A percentile compares a stretch with the other conserved stretches of the same genome.
phyloP scores from a whole-genome alignment of 2,888 invertebrate genomes.

The Orthosia cruda region DNA sequence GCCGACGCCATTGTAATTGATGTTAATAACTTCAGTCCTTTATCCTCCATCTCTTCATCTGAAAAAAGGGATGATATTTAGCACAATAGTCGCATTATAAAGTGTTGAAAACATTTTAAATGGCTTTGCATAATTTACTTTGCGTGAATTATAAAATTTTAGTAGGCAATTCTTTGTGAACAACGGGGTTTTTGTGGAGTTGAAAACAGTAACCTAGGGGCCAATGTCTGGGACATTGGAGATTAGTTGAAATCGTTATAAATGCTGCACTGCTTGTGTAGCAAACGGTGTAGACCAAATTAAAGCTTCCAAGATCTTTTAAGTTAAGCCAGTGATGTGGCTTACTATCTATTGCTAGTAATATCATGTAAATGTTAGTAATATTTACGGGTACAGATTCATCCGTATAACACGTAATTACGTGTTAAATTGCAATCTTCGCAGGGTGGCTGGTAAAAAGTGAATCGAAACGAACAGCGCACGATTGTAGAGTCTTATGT shows the following conservation, averaged over 20 bases:
- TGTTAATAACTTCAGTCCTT: conserved; percentile 74
- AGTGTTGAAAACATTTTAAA: conserved; percentile 36
- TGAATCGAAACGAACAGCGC: neutral
- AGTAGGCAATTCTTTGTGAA: neutral
- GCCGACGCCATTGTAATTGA: conserved; percentile 70
- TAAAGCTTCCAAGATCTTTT: conserved; percentile 1
- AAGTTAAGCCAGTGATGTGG: neutral
- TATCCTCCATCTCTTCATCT: conserved; percentile 86
- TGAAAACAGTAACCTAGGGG: conserved; percentile 5
- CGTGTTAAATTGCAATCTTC: neutral
- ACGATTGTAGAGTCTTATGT: too few species aligned
- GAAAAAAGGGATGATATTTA: conserved; percentile 67
- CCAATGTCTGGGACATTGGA: conserved; percentile 9
- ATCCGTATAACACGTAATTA: neutral
- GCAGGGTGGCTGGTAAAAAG: neutral
- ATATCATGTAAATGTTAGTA: neutral
- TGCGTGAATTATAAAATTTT: conserved; percentile 32
- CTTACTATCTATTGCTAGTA: neutral
- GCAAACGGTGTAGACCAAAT: conserved; percentile 1
- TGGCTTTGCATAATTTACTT: conserved; percentile 42
- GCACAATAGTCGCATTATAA: conserved; percentile 31
- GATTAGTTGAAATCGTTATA: conserved; percentile 39
- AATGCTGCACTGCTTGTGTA: conserved; percentile 28
- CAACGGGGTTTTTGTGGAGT: conserved; percentile 7
- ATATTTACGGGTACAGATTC: neutral